Evolutionary conservation across 2,113 vertebrate genomes (phyloP).

Genomic region (Pachyramphus minor): DNA sequence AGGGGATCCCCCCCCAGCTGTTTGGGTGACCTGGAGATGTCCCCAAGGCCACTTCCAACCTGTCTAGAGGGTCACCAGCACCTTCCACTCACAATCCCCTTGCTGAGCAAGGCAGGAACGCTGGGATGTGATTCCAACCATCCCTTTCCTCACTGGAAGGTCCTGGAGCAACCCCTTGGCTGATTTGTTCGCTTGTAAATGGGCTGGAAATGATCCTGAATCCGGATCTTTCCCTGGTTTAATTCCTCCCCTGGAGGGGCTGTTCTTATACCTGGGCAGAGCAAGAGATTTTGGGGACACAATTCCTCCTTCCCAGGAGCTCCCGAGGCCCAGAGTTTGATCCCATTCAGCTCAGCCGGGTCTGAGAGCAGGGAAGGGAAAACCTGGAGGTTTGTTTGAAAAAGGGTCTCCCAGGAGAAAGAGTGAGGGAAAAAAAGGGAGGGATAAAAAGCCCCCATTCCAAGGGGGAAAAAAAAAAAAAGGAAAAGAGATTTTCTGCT

Average conservation of each 20-base stretch:
- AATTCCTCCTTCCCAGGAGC: not conserved
- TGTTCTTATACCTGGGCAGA: not conserved
- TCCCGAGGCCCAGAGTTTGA: not conserved
- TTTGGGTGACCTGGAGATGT: not conserved
- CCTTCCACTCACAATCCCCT: not conserved
- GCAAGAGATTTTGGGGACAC: not conserved
- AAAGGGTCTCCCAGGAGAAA: no score
- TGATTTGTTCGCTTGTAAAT: not conserved
- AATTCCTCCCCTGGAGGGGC: not conserved
- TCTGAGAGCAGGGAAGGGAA: not conserved
- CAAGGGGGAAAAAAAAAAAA: not conserved
- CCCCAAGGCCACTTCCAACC: not conserved
- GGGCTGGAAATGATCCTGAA: not conserved
- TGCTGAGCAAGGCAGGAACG: not conserved
- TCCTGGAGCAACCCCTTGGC: not conserved
- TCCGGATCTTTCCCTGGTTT: not conserved
- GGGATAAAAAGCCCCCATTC: rapidly evolving
- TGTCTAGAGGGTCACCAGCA: not conserved
- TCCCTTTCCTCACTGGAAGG: not conserved
- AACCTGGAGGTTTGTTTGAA: not conserved
- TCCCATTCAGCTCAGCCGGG: not conserved
- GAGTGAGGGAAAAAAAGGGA: rapidly evolving
- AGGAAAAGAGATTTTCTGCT: no score
- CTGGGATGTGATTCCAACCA: not conserved
- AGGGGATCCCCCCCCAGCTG: not conserved